Percentiles rank a stretch among this genome's conserved stretches.
phyloP scores from a whole-genome alignment of 2,113 vertebrate genomes.

The Pelusios castaneus region DNA sequence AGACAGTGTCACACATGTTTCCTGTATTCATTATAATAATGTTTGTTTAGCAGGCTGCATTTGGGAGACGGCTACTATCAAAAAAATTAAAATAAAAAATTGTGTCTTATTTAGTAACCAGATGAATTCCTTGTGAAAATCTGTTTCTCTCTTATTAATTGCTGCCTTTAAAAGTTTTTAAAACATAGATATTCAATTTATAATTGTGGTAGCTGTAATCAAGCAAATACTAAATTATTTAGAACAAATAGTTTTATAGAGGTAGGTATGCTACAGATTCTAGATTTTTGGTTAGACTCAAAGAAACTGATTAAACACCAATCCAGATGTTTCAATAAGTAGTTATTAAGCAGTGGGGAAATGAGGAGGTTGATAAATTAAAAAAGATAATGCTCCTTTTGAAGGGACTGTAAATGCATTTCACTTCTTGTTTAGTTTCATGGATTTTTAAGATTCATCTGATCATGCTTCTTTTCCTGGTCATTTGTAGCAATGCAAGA shows the following conservation, averaged over 20 bases:
- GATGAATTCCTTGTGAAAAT: conserved; percentile 10
- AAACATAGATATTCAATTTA: not conserved
- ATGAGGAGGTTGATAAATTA: not conserved
- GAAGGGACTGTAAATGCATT: not conserved
- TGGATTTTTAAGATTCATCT: not conserved
- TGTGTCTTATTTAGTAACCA: not conserved
- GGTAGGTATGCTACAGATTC: not conserved
- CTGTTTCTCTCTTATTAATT: not conserved
- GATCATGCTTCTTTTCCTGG: not conserved
- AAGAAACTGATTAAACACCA: not conserved
- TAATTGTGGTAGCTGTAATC: not conserved
- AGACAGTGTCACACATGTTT: no score
- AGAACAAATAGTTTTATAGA: conserved; percentile 26
- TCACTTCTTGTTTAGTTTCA: not conserved
- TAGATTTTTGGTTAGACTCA: not conserved
- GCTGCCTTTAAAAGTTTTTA: conserved; percentile 11
- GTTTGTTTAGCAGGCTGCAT: not conserved
- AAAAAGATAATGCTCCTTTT: not conserved
- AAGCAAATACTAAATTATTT: conserved; percentile 19
- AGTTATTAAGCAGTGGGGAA: not conserved
- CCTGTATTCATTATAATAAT: not conserved
- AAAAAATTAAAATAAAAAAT: not conserved
- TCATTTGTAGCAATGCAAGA: not conserved
- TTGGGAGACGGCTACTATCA: not conserved
- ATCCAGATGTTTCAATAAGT: not conserved